These are phyloP conservation scores for Bujurquina vittata DNA, from an alignment of 2,113 vertebrate genomes.

Conservation along the genomic window DNA sequence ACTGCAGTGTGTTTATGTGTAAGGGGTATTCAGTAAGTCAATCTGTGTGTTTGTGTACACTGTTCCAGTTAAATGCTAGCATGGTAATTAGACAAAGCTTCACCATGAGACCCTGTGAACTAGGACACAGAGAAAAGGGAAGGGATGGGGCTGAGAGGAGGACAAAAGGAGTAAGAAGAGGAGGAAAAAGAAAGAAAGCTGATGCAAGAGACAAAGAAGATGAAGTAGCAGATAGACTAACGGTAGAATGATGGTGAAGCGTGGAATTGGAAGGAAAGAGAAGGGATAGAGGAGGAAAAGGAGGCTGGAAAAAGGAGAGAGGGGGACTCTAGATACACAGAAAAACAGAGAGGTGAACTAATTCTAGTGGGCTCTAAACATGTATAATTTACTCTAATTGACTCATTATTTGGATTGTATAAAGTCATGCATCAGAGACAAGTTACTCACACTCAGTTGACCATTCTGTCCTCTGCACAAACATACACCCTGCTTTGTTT, in stretches of 20 bases:
- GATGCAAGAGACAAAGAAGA: conserved; percentile 23
- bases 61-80: conserved; percentile 75
- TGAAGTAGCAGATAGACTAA: not conserved
- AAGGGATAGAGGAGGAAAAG: not conserved
- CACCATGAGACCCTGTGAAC: conserved; percentile 75
- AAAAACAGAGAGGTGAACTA: conserved; percentile 62
- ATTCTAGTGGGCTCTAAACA: conserved; percentile 64
- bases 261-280: not conserved
- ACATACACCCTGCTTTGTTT: conserved; percentile 43
- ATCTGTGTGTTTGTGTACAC: conserved; percentile 65
- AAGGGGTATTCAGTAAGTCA: conserved; percentile 59
- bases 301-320: conserved; percentile 27
- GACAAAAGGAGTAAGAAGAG: conserved; percentile 38
- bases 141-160: conserved; percentile 16
- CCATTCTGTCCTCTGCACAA: conserved; percentile 33
- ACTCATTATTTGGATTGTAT: conserved; percentile 69
- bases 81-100: conserved; percentile 79
- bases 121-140: conserved; percentile 60
- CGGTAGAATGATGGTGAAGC: not conserved
- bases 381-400: conserved; percentile 75
- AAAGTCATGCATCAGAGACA: conserved; percentile 64
- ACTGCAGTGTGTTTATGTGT: conserved; percentile 40
- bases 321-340: conserved; percentile 20
- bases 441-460: conserved; percentile 64
- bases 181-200: not conserved